Percentiles rank a stretch among this genome's conserved stretches.
Evolutionary conservation across 2,797 vertebrate species (phyloP).

Genomic region (Coregonus sp.): DNA sequence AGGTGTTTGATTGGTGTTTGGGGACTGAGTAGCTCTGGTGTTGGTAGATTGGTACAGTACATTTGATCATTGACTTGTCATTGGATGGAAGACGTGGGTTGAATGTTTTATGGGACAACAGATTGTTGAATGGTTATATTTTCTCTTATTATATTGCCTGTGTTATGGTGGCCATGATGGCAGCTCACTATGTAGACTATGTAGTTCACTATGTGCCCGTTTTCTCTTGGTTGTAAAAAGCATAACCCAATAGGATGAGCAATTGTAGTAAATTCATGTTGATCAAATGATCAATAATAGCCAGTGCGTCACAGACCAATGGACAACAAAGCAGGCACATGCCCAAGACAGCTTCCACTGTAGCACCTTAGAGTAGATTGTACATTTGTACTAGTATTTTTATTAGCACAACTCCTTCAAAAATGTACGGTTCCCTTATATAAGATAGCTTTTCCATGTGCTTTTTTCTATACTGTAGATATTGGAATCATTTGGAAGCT

Average conservation of each 20-base stretch:
- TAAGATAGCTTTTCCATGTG: slow-evolving; percentile 42
- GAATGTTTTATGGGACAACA: background rate
- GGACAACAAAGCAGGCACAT: slow-evolving; percentile 46
- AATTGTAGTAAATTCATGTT: background rate
- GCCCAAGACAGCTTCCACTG: slow-evolving; percentile 47
- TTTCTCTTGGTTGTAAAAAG: background rate
- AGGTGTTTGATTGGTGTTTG: too few relatives aligned
- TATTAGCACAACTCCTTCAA: slow-evolving; percentile 29
- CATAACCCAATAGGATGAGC: background rate
- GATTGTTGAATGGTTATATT: background rate
- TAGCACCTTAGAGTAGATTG: slow-evolving; percentile 65
- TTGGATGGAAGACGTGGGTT: background rate
- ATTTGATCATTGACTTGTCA: too few relatives aligned
- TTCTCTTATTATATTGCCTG: background rate
- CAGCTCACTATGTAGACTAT: background rate
- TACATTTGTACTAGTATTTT: slow-evolving; percentile 23
- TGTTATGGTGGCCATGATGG: background rate
- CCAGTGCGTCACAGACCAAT: slow-evolving; percentile 32
- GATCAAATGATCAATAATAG: slow-evolving; percentile 37
- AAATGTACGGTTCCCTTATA: background rate
- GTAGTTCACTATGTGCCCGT: background rate
- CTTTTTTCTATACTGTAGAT: slow-evolving; percentile 41
- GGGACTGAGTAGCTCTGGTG: background rate
- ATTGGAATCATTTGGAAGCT: slow-evolving; percentile 65
- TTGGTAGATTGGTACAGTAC: background rate